Evolutionary conservation across 2,797 vertebrate species (phyloP), one percentile per base, ranked within the genome.

Genomic region (Acrossocheilus fasciatus): DNA sequence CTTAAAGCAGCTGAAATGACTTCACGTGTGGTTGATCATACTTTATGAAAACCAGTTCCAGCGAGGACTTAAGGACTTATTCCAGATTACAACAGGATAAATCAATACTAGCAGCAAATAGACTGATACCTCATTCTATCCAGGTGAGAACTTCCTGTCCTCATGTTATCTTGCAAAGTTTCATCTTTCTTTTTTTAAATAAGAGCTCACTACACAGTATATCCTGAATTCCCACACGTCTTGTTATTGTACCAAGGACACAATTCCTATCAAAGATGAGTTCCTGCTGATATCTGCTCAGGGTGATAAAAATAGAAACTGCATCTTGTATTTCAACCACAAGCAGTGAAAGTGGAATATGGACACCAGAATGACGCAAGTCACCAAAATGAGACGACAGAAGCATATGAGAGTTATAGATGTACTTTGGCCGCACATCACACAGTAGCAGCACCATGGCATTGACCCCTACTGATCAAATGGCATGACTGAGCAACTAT

Each of bases 41-140:
- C 39, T 9, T 41, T 45, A 82, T 81, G 50, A 87, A 89, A 86
- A 43, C 77, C 59, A 82, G 79, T 83, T 41, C 75, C 18, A 64
- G 81, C n/a, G 68, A 84, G 43, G 69, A 39, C 50, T 52, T 81
- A 83, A 76, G 26, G 26, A 26, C 26, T 26, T 64, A 52, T 88
- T 88, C 11, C 69, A 82, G 36, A 68, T 69, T 11, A 81, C 75
- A 83, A 47, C 20, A 26, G 41, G 45, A 88, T 84, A 89, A 91
- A 94, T 95, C 94, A 88, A 95, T 95, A 93, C 57, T 30, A 89
- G 91, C 93, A 91, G 88, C 89, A 91, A 85, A 90, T 89, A 93
- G 89, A 94, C 90, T 91, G 93, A 94, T 92, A 90, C 92, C 91
- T 89, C 93, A 90, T 93, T 91, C 91, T 90, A 89, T 93, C 91